Percentiles rank a stretch among this genome's conserved stretches.
These are phyloP conservation scores for Scolanthus callimorphus DNA, from an alignment of 92 coral and sea anemone genomes.

Conservation along the genomic window DNA sequence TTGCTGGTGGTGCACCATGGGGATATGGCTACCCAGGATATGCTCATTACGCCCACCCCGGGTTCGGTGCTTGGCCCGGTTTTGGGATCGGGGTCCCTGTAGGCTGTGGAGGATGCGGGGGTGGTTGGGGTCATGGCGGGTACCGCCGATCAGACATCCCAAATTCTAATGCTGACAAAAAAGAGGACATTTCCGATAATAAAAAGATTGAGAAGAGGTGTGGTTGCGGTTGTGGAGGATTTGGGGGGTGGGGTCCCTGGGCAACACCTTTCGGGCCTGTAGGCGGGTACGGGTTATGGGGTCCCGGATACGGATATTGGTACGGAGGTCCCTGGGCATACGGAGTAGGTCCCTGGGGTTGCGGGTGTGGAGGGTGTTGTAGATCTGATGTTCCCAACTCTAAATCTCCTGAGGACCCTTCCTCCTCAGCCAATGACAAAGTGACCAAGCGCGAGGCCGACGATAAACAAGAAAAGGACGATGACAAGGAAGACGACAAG, in stretches of 20 bases:
- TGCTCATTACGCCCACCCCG: slow-evolving; percentile 84
- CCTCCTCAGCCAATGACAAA: slow-evolving; percentile 51
- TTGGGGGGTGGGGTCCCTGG: slow-evolving; percentile 51
- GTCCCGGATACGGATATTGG: not conserved
- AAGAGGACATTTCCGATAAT: slow-evolving; percentile 36
- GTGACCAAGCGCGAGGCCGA: slow-evolving; percentile 30
- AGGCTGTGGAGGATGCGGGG: slow-evolving; percentile 33
- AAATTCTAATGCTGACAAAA: slow-evolving; percentile 40
- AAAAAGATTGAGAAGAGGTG: slow-evolving; percentile 40
- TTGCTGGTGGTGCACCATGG: slow-evolving; percentile 47
- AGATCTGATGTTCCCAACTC: slow-evolving; percentile 16
- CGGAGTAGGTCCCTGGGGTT: slow-evolving; percentile 17
- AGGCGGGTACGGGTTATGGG: not conserved
- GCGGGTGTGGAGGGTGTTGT: slow-evolving; percentile 6
- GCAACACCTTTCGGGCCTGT: slow-evolving; percentile 12
- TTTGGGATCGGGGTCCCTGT: slow-evolving; percentile 40
- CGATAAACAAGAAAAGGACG: slow-evolving; percentile 22
- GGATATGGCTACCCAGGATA: slow-evolving; percentile 88
- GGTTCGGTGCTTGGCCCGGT: slow-evolving; percentile 62
- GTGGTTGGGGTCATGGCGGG: too few relatives aligned
- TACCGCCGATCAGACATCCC: slow-evolving; percentile 69
- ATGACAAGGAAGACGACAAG: slow-evolving; percentile 16
- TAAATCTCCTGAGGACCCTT: slow-evolving; percentile 30
- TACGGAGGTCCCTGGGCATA: slow-evolving; percentile 5
- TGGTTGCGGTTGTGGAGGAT: slow-evolving; percentile 40